Conservation (phyloP, 1,140 invertebrate species). For the Sycobia sp. region DNA sequence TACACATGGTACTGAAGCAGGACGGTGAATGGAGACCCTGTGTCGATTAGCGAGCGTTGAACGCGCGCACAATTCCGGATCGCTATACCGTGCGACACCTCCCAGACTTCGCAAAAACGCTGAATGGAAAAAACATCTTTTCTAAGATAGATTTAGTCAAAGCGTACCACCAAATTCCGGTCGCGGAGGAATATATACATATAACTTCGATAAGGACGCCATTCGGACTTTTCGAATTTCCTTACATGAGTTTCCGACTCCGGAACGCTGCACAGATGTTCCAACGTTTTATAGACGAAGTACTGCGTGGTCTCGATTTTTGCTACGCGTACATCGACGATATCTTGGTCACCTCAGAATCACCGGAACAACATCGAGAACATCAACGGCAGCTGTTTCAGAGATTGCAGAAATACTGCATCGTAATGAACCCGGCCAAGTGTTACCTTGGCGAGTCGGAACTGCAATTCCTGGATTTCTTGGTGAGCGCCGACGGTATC, state of each 20-base stretch:
- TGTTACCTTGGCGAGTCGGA: conserved; percentile 19
- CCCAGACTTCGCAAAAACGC: background rate
- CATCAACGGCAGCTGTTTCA: background rate
- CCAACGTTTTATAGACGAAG: background rate
- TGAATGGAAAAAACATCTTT: conserved; percentile 12
- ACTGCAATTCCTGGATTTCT: conserved; percentile 46
- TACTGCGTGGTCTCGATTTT: background rate
- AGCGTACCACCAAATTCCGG: conserved; percentile 36
- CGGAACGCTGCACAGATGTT: background rate
- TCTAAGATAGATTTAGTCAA: conserved; percentile 16
- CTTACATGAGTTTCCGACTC: background rate
- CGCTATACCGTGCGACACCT: conserved; percentile 22
- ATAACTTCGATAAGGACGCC: background rate
- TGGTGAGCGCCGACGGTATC: conserved; percentile 7
- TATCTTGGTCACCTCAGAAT: background rate
- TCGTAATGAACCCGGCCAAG: background rate
- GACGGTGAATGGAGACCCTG: conserved; percentile 30
- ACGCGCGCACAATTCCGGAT: conserved; percentile 39
- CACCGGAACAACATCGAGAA: background rate
- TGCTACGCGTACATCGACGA: background rate
- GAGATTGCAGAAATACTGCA: background rate
- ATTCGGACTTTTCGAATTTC: conserved; percentile 4
- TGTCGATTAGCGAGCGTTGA: conserved; percentile 60
- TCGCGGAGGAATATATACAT: conserved; percentile 32
- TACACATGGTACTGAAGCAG: conserved; percentile 54